Percentiles rank a stretch among this genome's conserved stretches.
These are phyloP conservation scores for Onychostruthus taczanowskii DNA, from an alignment of 2,113 vertebrate species.

Conservation along the genomic window DNA sequence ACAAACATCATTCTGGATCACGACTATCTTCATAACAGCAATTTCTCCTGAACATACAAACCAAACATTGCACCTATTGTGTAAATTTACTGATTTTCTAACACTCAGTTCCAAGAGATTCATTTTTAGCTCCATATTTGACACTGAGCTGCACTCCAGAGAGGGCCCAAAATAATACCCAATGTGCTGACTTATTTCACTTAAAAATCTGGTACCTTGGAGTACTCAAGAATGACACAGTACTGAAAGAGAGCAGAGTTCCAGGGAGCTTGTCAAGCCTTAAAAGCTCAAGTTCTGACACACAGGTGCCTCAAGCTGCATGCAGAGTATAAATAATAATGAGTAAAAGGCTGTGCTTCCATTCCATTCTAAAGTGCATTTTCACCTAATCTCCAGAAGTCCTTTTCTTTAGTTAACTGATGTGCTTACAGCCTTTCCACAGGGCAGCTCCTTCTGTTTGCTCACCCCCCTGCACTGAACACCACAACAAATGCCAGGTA, in stretches of 20 bases:
- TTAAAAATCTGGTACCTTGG: neutral
- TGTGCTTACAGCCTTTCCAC: neutral
- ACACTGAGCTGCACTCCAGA: neutral
- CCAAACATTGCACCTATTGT: neutral
- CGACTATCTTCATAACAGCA: neutral
- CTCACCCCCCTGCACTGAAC: neutral
- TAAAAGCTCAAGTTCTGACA: neutral
- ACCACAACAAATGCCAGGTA: neutral
- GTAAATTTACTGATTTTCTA: neutral
- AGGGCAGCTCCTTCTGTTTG: neutral
- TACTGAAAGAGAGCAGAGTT: neutral
- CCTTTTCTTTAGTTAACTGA: neutral
- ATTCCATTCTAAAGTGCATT: neutral
- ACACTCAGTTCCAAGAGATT: neutral
- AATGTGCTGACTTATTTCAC: neutral
- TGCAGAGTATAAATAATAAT: neutral
- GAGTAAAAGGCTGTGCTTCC: neutral
- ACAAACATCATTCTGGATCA: neutral
- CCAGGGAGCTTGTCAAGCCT: neutral
- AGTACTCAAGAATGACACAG: neutral
- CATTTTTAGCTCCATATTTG: neutral
- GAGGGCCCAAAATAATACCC: neutral
- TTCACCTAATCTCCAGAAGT: neutral
- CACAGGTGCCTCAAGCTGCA: neutral
- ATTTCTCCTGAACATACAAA: neutral